phyloP scores from a whole-genome alignment of 2,888 invertebrate species.

The Agelastica alni region DNA sequence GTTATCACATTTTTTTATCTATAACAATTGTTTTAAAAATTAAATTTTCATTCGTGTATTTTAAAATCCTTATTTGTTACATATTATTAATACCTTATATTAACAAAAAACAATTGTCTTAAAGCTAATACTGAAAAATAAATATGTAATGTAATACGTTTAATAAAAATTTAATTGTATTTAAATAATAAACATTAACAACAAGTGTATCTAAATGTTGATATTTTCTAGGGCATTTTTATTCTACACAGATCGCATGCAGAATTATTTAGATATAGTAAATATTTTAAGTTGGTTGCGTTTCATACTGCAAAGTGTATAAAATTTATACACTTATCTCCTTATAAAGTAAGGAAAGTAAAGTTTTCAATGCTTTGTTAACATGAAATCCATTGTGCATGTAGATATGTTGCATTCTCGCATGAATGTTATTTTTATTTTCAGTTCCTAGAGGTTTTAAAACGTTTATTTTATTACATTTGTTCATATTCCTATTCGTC shows the following conservation, averaged over 20 bases:
- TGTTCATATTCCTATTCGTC: constrained; percentile 11
- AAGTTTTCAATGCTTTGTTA: background rate
- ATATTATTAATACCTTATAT: no score
- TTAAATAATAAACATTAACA: no score
- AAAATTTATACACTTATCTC: background rate
- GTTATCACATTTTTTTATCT: no score
- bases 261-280: background rate
- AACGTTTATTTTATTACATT: constrained; percentile 8
- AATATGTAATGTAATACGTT: no score
- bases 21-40: no score
- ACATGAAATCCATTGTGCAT: constrained; percentile 1
- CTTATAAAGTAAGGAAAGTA: background rate
- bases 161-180: no score
- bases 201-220: no score
- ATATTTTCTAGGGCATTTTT: no score
- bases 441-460: constrained; percentile 5
- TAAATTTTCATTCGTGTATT: no score
- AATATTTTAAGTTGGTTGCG: background rate
- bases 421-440: constrained; percentile 7
- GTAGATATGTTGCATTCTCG: constrained; percentile 2
- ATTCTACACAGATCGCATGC: background rate
- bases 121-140: no score
- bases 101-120: no score
- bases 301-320: background rate
- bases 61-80: no score